Percentiles rank a stretch among this genome's conserved stretches.
Conservation (phyloP, 2,113 vertebrate genomes). For the Pogonocichla stellata region DNA sequence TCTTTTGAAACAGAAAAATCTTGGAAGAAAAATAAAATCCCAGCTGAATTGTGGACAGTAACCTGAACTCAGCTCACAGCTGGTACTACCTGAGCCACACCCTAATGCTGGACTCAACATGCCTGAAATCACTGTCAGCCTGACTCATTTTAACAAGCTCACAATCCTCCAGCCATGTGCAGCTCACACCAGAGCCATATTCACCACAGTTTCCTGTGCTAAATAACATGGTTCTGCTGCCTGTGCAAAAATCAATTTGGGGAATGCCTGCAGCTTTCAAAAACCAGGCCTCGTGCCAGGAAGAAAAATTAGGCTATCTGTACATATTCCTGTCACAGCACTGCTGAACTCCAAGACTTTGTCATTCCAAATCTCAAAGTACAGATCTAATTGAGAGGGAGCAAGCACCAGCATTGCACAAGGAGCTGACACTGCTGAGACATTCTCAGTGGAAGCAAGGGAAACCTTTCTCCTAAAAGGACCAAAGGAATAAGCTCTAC, state of each 20-base stretch:
- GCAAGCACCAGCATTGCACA: neutral
- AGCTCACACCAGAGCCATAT: neutral
- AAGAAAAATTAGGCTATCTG: neutral
- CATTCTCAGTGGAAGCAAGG: neutral
- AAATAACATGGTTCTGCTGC: neutral
- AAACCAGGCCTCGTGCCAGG: neutral
- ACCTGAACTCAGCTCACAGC: neutral
- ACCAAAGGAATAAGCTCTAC: neutral
- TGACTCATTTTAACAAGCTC: neutral
- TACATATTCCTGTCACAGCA: neutral
- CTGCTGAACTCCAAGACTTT: neutral
- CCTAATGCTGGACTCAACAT: neutral
- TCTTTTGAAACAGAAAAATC: neutral
- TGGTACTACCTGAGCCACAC: neutral
- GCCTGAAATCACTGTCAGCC: neutral
- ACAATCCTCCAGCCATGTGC: neutral
- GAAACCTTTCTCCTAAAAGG: neutral
- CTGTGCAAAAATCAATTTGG: neutral
- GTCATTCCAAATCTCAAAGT: neutral
- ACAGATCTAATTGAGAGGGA: neutral
- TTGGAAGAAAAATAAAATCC: neutral
- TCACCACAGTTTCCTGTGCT: neutral
- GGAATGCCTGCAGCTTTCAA: neutral
- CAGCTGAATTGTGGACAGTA: neutral
- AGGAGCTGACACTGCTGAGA: neutral